phyloP scores from a whole-genome alignment of 2,797 vertebrate species.

The Anguilla anguilla region DNA sequence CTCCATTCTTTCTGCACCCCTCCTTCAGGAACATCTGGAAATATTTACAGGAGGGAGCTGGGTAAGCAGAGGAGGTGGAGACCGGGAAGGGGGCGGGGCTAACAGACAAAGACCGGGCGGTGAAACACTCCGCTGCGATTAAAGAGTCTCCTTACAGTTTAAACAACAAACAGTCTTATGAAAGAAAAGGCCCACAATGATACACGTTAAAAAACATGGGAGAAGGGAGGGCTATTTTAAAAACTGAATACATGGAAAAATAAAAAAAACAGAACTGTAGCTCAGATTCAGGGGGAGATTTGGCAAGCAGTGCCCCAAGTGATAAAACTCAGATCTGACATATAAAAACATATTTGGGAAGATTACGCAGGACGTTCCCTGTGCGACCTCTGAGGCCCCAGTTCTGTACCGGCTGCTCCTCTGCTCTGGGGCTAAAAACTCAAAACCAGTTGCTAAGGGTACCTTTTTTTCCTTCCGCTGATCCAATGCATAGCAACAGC shows the following conservation, averaged over 20 bases:
- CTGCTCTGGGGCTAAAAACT: neutral
- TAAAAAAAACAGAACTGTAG: neutral
- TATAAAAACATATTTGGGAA: neutral
- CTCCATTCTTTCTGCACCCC: slow-evolving; percentile 58
- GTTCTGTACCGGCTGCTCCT: no score
- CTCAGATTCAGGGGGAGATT: neutral
- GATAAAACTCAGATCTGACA: neutral
- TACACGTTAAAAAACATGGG: neutral
- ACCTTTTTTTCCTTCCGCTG: neutral
- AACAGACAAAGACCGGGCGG: slow-evolving; percentile 47
- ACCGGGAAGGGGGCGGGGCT: slow-evolving; percentile 34
- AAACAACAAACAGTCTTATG: neutral
- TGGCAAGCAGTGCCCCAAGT: neutral
- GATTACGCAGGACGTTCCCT: neutral
- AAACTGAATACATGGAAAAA: neutral
- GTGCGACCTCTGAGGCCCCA: neutral
- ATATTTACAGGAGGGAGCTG: slow-evolving; percentile 59
- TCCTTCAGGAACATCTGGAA: slow-evolving; percentile 69
- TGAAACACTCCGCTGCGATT: slow-evolving; percentile 45
- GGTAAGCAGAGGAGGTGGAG: slow-evolving; percentile 33
- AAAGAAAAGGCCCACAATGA: neutral
- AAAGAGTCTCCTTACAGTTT: slow-evolving; percentile 38
- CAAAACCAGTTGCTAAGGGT: slow-evolving; percentile 30
- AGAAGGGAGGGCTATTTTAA: neutral
- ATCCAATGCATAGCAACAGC: slow-evolving; percentile 25